These are phyloP conservation scores for Lutjanus erythropterus DNA, from an alignment of 2,113 vertebrate genomes.

Conservation along the genomic window DNA sequence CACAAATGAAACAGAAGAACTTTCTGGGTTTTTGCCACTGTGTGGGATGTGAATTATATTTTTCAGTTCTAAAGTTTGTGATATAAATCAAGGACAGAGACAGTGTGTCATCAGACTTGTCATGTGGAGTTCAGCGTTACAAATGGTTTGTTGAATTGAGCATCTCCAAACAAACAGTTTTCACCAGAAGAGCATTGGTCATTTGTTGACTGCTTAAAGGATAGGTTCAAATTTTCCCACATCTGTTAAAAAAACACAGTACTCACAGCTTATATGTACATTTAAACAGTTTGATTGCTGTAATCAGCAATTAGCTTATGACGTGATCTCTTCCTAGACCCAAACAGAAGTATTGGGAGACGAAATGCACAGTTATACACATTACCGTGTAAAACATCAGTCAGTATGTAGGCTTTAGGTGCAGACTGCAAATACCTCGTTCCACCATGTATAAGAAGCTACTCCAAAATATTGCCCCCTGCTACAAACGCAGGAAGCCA, in stretches of 20 bases:
- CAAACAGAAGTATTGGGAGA: not conserved
- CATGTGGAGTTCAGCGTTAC: not conserved
- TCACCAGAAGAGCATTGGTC: not conserved
- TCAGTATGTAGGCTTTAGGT: too few species aligned
- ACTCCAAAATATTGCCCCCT: too few species aligned
- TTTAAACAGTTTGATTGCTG: not conserved
- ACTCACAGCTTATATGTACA: not conserved
- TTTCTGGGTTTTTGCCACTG: not conserved
- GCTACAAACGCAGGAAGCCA: too few species aligned
- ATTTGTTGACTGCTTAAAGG: not conserved
- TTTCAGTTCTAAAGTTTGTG: not conserved
- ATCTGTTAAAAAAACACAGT: not conserved
- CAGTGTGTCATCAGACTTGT: not conserved
- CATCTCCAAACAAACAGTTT: not conserved
- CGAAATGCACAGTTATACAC: too few species aligned
- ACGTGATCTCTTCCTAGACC: not conserved
- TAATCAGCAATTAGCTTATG: not conserved
- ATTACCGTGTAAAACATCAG: too few species aligned
- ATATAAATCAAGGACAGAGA: not conserved
- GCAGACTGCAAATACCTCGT: too few species aligned
- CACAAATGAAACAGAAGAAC: not conserved
- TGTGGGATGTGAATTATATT: not conserved
- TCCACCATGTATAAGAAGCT: too few species aligned
- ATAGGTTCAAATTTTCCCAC: not conserved
- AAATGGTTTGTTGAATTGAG: not conserved